These are phyloP conservation scores for Neocrepidodera transversa DNA, from an alignment of 2,888 invertebrate species.

Conservation along the genomic window DNA sequence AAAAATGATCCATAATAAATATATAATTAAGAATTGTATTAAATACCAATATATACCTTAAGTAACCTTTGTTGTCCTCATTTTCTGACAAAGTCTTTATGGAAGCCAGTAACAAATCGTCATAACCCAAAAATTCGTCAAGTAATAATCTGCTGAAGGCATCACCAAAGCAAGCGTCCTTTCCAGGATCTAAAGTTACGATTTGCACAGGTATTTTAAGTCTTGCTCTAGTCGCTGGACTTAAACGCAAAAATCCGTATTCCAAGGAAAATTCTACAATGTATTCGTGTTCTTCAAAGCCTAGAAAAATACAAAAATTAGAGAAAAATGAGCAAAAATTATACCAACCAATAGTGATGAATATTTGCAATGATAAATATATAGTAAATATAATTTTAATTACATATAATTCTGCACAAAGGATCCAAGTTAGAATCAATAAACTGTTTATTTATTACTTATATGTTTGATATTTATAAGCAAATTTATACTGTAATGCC, in stretches of 20 bases:
- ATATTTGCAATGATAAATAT: no score
- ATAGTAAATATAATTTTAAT: no score
- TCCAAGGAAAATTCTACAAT: conserved; percentile 98
- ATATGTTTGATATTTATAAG: no score
- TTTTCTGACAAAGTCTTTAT: conserved; percentile 94
- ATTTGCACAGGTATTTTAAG: conserved; percentile 92
- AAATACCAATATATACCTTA: conserved; percentile 73
- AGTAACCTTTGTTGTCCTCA: conserved; percentile 94
- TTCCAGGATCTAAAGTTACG: conserved; percentile 84
- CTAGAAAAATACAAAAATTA: conserved; percentile 25
- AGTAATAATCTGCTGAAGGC: conserved; percentile 87
- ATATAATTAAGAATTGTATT: no score
- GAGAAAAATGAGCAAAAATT: no score
- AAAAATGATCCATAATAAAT: no score
- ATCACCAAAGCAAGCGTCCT: conserved; percentile 94
- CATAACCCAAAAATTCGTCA: conserved; percentile 94
- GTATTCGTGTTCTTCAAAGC: conserved; percentile 83
- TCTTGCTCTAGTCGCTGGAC: conserved; percentile 82
- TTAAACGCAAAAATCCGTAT: conserved; percentile 93
- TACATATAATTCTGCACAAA: no score
- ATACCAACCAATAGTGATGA: no score
- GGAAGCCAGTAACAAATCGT: conserved; percentile 95
- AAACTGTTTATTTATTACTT: no score
- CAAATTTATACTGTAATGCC: no score
- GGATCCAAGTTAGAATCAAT: no score